Percentiles rank a stretch among this genome's conserved stretches.
Evolutionary conservation across 2,888 invertebrate genomes (phyloP).

Genomic region (Zygogramma bicolorata): DNA sequence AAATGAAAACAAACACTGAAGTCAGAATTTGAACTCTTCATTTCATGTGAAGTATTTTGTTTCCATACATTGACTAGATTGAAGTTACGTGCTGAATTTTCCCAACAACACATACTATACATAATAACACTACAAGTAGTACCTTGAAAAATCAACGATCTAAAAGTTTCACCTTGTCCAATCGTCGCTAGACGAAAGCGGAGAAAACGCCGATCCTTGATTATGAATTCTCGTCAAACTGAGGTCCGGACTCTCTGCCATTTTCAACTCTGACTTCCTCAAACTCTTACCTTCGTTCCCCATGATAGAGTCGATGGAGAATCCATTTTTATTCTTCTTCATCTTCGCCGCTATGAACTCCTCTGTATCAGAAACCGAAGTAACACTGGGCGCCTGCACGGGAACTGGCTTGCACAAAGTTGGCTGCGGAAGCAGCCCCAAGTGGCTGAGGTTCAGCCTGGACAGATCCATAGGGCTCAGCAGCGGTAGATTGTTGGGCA

Average conservation of each 20-base stretch:
- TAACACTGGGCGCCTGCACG: conserved; percentile 55
- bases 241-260: conserved; percentile 55
- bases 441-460: conserved; percentile 68
- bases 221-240: conserved; percentile 63
- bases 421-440: conserved; percentile 66
- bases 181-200: conserved; percentile 73
- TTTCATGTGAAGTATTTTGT: no score
- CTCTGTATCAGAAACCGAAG: conserved; percentile 57
- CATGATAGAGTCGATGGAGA: conserved; percentile 75
- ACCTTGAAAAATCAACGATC: background rate
- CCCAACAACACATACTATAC: background rate
- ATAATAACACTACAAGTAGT: background rate
- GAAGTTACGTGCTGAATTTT: background rate
- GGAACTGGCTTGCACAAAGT: conserved; percentile 67
- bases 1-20: no score
- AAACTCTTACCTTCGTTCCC: conserved; percentile 61
- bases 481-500: conserved; percentile 71
- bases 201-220: conserved; percentile 78
- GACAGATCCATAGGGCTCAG: conserved; percentile 75
- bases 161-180: conserved; percentile 75
- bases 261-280: conserved; percentile 35
- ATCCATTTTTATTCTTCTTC: conserved; percentile 72
- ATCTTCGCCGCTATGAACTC: conserved; percentile 56
- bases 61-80: background rate
- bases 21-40: no score